A percentile compares a stretch with the other conserved stretches of the same genome.
Evolutionary conservation across 2,888 invertebrate species (phyloP).

Genomic region (Drosophila conformis): DNA sequence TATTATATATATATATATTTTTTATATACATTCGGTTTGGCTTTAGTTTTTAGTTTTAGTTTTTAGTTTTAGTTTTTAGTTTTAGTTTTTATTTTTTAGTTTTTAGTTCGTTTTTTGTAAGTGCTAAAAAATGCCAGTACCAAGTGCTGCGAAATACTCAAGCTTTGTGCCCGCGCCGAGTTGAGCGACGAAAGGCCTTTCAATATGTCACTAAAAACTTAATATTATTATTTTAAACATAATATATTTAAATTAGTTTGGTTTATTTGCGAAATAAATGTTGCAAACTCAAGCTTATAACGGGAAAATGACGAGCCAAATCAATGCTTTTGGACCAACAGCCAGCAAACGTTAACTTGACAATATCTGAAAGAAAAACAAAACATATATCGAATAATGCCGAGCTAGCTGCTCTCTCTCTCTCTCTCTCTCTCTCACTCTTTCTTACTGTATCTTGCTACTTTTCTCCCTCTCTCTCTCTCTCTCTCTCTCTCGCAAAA

Average conservation of each 20-base stretch:
- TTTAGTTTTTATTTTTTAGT: neutral
- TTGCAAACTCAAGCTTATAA: slow-evolving; percentile 11
- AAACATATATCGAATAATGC: slow-evolving; percentile 12
- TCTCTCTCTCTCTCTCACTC: slow-evolving; percentile 18
- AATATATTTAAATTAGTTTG: neutral
- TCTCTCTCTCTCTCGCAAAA: slow-evolving; percentile 49
- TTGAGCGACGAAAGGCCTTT: slow-evolving; percentile 19
- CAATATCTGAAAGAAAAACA: slow-evolving; percentile 34
- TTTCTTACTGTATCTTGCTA: neutral
- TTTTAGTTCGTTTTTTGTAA: slow-evolving; percentile 17
- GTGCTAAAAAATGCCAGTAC: slow-evolving; percentile 58
- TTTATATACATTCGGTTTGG: slow-evolving; percentile 23
- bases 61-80: neutral
- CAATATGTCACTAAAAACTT: slow-evolving; percentile 12
- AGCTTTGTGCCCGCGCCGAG: slow-evolving; percentile 26
- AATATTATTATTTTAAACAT: slow-evolving; percentile 2
- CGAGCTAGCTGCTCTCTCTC: slow-evolving; percentile 38
- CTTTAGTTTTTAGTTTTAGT: neutral
- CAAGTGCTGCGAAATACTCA: slow-evolving; percentile 77
- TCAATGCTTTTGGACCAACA: slow-evolving; percentile 29
- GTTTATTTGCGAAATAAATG: slow-evolving; percentile 33
- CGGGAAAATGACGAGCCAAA: neutral
- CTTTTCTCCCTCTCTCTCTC: neutral
- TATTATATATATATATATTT: slow-evolving; percentile 20
- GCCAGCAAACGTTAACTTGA: slow-evolving; percentile 42